Base-by-base conservation (phyloP, 2,888 invertebrate genomes). In the Phyto melanocephala region DNA sequence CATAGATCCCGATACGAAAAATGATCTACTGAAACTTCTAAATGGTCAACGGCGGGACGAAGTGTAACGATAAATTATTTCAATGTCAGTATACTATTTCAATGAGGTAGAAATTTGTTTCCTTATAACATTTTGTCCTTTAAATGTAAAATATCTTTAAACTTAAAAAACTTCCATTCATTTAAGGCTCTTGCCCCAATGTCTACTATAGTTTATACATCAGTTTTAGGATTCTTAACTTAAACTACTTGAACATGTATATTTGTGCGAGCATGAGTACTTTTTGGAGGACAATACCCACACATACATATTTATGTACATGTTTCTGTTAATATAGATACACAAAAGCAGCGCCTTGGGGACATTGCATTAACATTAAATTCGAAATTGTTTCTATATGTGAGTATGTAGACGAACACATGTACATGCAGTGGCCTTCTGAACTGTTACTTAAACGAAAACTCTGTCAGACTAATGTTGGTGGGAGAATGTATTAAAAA, bases 301-400 rank as follows among this genome's bases (percentile, higher is more conserved):
- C 62, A 13, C 85, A 60, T 7, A 28, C 17, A 52, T 6, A 52
- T 11, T 22, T 17, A 52, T 58, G 17, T 37, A 37, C 58, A 45
- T 56, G 56, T 35, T 54, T 15, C 13, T 77, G 52, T 54, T 54
- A 62, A 70, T 28, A 45, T 65, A 15, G 10, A 42, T 47, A 60
- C 13, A 22, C 17, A 7, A 37, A 81, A 85, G 85, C 85, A 87
- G 85, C 85, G 86, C 82, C 80, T 58, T 85, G 88, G 88, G 89
- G 89, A 85, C 88, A 87, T 87, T 87, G 87, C 87, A 87, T 88
- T 88, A 87, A 86, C 88, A 87, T 88, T 88, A 88, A 89, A 87
- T 85, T 88, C 85, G 80, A 85, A 83, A 84, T 80, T 84, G 70
- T 80, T 83, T 68, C 82, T 78, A 80, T 72, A 62, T 72, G 20